Evolutionary conservation across 2,113 vertebrate genomes (phyloP), one percentile per base, ranked within the genome.

Genomic region (Narcine bancroftii): DNA sequence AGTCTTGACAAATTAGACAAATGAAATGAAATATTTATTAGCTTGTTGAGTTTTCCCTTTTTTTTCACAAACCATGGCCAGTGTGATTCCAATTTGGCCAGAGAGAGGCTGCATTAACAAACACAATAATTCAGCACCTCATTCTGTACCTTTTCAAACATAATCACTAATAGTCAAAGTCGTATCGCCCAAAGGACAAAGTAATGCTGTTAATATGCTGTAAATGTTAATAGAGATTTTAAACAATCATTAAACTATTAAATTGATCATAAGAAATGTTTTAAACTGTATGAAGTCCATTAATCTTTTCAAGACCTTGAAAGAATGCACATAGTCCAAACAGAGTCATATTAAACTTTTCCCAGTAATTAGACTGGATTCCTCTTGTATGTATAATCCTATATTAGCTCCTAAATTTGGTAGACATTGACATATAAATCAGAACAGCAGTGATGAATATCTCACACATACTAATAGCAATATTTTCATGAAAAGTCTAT

Each of bases 221-320:
- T 94, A 95, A 94, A 95, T 95, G 95, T 95, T 95, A 95, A 95
- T 94, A 65, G 89, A 91, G 89, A 69, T 10, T 91, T 91, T 91
- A 91, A 91, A 91, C 89, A 92, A 94, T 93, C 94, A 93, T 95
- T 95, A 93, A 94, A 93, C 93, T 91, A 93, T 94, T 92, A 93
- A 94, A 94, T 95, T 91, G 94, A 95, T 93, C 94, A 94, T 94
- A 95, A 95, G 94, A 94, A 94, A 94, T 93, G 94, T 93, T 94
- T 93, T 94, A 94, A 94, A 94, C 93, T 93, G 93, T 93, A 93
- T 92, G 93, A 93, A 93, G 93, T 94, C 94, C 93, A 94, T 95
- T 94, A 94, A 93, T 93, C 73, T 95, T 95, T 94, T 94, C 89
- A 47, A 26, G 63, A 69, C 39, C 65, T 91, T 91, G 65, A 91